A percentile compares a stretch with the other conserved stretches of the same genome.
These are phyloP conservation scores for Malthinus seriepunctatus DNA, from an alignment of 2,888 invertebrate genomes.

Conservation along the genomic window DNA sequence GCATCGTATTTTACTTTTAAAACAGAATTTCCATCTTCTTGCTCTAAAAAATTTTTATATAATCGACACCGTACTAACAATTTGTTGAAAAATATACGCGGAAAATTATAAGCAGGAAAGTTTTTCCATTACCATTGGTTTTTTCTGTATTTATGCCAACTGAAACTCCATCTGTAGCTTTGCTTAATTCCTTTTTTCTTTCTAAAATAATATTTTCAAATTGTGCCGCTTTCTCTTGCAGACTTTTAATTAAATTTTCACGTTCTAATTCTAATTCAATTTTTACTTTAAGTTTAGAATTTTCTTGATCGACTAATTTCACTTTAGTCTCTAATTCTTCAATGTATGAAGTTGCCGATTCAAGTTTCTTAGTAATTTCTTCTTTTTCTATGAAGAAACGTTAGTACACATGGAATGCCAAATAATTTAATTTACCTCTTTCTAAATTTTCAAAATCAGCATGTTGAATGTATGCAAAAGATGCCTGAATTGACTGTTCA, in stretches of 20 bases:
- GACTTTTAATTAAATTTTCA: conserved; percentile 31
- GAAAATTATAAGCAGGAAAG: no score
- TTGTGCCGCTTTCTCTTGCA: conserved; percentile 37
- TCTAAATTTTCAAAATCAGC: conserved; percentile 4
- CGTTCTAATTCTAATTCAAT: conserved; percentile 33
- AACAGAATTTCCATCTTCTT: conserved; percentile 24
- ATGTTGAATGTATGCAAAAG: neutral
- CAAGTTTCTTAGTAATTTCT: conserved; percentile 8
- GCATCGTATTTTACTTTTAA: conserved; percentile 34
- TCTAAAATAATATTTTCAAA: conserved; percentile 37
- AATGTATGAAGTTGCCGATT: neutral
- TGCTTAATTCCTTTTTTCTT: conserved; percentile 14
- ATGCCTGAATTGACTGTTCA: neutral
- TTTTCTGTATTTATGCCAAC: conserved; percentile 31
- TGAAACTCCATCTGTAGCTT: conserved; percentile 11
- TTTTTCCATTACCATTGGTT: neutral
- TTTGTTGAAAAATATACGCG: neutral
- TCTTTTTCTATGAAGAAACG: neutral
- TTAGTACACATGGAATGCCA: no score
- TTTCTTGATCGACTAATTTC: conserved; percentile 11
- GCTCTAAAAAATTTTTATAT: neutral
- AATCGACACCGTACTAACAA: no score
- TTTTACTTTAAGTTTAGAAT: conserved; percentile 25
- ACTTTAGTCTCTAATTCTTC: conserved; percentile 13
- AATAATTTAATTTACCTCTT: neutral